A percentile compares a stretch with the other conserved stretches of the same genome.
Conservation (phyloP, 2,888 invertebrate species). For the Lithosia quadra region DNA sequence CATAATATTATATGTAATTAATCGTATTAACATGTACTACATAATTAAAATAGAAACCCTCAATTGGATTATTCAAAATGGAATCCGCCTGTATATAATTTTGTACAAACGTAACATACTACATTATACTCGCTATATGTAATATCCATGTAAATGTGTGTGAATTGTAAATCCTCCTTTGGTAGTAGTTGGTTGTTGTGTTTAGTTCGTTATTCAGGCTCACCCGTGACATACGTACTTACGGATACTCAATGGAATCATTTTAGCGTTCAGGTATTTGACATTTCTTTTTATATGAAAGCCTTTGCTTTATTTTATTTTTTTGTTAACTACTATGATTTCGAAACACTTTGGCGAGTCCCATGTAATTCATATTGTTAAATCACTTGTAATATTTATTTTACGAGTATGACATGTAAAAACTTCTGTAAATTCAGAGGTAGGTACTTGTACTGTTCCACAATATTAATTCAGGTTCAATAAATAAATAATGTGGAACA, state of each 20-base stretch:
- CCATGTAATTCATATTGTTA: no score
- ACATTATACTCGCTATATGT: background rate
- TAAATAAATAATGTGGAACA: no score
- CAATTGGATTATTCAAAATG: conserved; percentile 23
- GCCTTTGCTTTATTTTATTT: background rate
- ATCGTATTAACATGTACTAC: background rate
- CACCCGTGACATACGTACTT: conserved; percentile 29
- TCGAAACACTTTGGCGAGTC: background rate
- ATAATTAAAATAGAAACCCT: background rate
- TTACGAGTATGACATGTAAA: no score
- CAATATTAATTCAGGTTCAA: no score
- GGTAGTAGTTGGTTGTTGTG: conserved; percentile 1
- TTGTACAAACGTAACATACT: conserved; percentile 34
- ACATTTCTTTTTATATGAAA: conserved; percentile 3
- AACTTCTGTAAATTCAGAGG: no score
- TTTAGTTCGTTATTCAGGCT: conserved; percentile 42
- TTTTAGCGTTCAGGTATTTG: conserved; percentile 47
- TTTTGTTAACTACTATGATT: background rate
- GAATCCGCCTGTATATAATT: conserved; percentile 40
- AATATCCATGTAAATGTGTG: background rate
- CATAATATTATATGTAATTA: background rate
- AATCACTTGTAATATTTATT: no score
- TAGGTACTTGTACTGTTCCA: no score
- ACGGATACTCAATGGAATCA: conserved; percentile 25
- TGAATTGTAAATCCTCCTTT: background rate